phyloP scores from a whole-genome alignment of 2,797 vertebrate species.

The Notolepis coatsorum region DNA sequence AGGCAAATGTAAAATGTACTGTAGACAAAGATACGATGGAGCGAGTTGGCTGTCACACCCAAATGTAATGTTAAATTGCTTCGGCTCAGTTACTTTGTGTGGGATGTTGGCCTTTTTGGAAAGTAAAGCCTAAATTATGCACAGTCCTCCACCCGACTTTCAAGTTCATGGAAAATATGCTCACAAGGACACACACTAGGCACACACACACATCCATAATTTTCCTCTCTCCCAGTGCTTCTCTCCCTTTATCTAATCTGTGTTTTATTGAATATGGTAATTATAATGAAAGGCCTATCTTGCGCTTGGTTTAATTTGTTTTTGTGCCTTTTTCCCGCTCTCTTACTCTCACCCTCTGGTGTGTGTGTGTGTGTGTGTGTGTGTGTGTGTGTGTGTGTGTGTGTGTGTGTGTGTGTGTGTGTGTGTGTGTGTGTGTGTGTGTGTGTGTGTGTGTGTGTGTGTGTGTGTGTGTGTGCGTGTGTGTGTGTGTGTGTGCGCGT shows the following conservation, averaged over 20 bases:
- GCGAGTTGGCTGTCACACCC: constrained; percentile 35
- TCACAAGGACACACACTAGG: constrained; percentile 33
- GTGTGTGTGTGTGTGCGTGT: constrained; percentile 8
- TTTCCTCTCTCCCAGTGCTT: constrained; percentile 61
- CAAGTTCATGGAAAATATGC: constrained; percentile 55
- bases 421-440: constrained; percentile 10
- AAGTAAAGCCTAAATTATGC: constrained; percentile 59
- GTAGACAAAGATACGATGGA: constrained; percentile 22
- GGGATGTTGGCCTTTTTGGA: constrained; percentile 54
- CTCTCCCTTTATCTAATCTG: constrained; percentile 72
- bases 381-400: constrained; percentile 1
- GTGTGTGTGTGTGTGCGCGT: constrained; percentile 44
- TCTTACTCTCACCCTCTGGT: constrained; percentile 46
- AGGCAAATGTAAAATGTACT: constrained; percentile 47
- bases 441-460: constrained; percentile 3
- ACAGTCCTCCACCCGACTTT: constrained; percentile 62
- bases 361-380: background rate
- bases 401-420: constrained; percentile 26
- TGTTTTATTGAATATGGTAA: constrained; percentile 80
- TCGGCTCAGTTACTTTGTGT: constrained; percentile 53
- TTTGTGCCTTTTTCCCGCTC: constrained; percentile 63
- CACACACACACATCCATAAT: constrained; percentile 9
- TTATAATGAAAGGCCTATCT: constrained; percentile 80
- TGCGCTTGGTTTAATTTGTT: constrained; percentile 79
- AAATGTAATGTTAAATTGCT: constrained; percentile 57